Evolutionary conservation across 2,113 vertebrate genomes (phyloP), one percentile per base, ranked within the genome.

Genomic region (Promerops cafer): DNA sequence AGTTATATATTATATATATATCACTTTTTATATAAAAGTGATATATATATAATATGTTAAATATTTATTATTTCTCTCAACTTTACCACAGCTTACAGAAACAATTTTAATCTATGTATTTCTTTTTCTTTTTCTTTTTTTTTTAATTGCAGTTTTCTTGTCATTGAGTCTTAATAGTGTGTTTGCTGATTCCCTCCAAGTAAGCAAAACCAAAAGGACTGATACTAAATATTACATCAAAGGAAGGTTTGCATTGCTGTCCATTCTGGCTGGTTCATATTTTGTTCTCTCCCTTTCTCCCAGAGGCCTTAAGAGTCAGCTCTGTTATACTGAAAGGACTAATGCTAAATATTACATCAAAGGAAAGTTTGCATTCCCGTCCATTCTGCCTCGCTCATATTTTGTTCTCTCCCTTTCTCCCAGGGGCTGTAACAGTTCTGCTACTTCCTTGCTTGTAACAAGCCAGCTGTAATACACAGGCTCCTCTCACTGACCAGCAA

Each of bases 321-420:
- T 89, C 45, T 45, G 60, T 60, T 60, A 66, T 74, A 92, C 37
- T 60, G 60, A 81, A 92, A 74, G 28, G 30, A 75, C 28, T 84
- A 37, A 72, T 64, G 69, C 28, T 89, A 82, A 96, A 94, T 91
- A 94, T 87, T 84, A 63, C 66, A 82, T 79, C 69, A 94, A 92
- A 93, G 47, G 35, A 91, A 56, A 28, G 37, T 69, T 66, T 82
- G 22, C 31, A 27, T 49, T 37, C 9, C 35, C 7, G 1, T 74
- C 59, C 18, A 57, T 92, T 84, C 72, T 78, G 57, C 4, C 35
- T 33, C 18, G 35, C 28, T 94, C n/a, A 13, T 69, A 39, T 87
- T 78, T 86, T 94, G 23, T 22, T 80, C 59, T 68, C 20, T 68
- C 3, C 33, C 64, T 72, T 90, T 72, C 30, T 77, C 59, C 68